Evolutionary conservation across 2,797 vertebrate species (phyloP), one percentile per base, ranked within the genome.

Genomic region (Enteromius fasciolatus): DNA sequence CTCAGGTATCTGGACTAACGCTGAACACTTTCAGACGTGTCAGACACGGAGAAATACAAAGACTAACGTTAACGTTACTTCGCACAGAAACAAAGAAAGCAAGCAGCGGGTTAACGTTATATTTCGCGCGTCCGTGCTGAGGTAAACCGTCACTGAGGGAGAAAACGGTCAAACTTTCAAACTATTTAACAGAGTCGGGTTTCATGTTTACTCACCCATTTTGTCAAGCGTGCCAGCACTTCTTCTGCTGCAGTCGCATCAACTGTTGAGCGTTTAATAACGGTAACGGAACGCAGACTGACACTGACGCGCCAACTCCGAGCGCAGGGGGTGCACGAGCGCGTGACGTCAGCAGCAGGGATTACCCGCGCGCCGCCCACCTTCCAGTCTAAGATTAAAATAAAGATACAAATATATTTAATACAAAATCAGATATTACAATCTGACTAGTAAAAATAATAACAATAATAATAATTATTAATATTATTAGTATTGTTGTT

Each of bases 261-360:
- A 80, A 87, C 76, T 48, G 88, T 25, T 41, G 88, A 83, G 91
- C 85, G 90, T 68, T 77, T 36, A 89, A 86, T 36, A 23, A 57
- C 52, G 50, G 80, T 72, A 77, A 81, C 84, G 84, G 85, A 90
- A 86, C 90, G 20, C 61, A 12, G 23, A 64, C 80, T 48, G 69
- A 76, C 25, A 10, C 57, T 18, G 18, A 7, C 41, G 36, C 80
- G 69, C 54, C 11, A 12, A 82, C 85, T 76, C 89, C 18, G 87
- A 83, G 90, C 90, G 89, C 87, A 86, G 77, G 77, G 85, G 84
- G 89, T 91, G 91, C 91, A 85, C 88, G 83, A 89, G 83, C 11
- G 72, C 0, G 86, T 94, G 93, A 95, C 94, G 93, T 94, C 94
- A 94, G 81, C 52, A 2, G 76, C 5, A 87, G 87, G 91, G 91